Base-by-base conservation (phyloP, 2,888 invertebrate species). In the Byasa hedistus region DNA sequence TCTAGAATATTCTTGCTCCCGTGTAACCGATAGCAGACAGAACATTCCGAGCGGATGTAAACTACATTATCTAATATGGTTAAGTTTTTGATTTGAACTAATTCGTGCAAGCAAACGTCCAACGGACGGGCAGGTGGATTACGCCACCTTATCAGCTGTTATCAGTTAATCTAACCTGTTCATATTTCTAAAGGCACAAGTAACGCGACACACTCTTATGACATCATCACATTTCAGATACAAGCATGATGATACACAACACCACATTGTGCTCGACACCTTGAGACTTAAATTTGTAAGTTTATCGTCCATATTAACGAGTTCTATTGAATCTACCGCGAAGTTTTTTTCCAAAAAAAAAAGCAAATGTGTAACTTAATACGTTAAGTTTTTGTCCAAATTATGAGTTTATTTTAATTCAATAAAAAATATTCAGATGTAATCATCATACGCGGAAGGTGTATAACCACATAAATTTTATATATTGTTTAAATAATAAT, bases 161-260 rank as follows among this genome's bases (percentile, higher is more conserved):
- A 82, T 81, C 82, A 76, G 71, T 75, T 82, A 83, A 83, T 80
- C 80, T 75, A 65, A 61, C 68, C 61, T 55, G 59, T 61, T 51
- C 51, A 22, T 19, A 27, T 39, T 44, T 54, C 39, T 59, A 55
- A 64, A 59, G 22, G 63, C 54, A 56, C 51, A 57, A 44, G 56
- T 23, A 39, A 39, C 27, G 27, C 27, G 27, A 4, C 5, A 27
- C 27, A 27, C 27, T 27, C 27, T 27, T 27, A 27, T 51, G 51
- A 51, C 51, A n/a, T 7, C 51, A 51, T 3, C 51, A 39, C 39
- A 39, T 39, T 5, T 15, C 10, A 39, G 2, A 39, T 39, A 12
- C 12, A 39, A 39, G 27, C 27, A n/a, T n/a, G n/a, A n/a, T n/a
- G n/a, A n/a, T n/a, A n/a, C n/a, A n/a, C n/a, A n/a, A n/a, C n/a